These are phyloP conservation scores for Iguana delicatissima DNA, from an alignment of 2,797 vertebrate genomes.

Conservation along the genomic window DNA sequence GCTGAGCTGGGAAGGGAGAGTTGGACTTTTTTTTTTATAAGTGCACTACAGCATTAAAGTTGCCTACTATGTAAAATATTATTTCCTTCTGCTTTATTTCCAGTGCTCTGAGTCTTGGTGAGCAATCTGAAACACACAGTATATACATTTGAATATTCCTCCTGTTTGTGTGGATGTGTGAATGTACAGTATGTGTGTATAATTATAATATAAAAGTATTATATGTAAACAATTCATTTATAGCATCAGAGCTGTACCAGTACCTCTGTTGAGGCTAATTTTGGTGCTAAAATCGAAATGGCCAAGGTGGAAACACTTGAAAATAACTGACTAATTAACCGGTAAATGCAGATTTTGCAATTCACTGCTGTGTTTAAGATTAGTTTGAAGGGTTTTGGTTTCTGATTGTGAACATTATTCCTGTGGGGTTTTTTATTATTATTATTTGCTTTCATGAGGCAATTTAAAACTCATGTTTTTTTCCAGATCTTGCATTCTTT, in stretches of 20 bases:
- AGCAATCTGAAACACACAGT: conserved; percentile 74
- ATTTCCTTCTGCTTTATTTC: conserved; percentile 81
- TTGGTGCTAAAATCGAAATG: conserved; percentile 83
- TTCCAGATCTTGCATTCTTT: conserved; percentile 80
- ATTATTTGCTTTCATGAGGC: conserved; percentile 82
- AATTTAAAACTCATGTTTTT: conserved; percentile 82
- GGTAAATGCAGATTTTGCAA: conserved; percentile 79
- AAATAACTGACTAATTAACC: conserved; percentile 74
- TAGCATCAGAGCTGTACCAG: conserved; percentile 73
- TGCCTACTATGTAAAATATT: conserved; percentile 83
- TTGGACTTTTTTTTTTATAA: conserved; percentile 82
- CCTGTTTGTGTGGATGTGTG: conserved; percentile 78
- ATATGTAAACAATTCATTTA: conserved; percentile 72
- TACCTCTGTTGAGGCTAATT: conserved; percentile 78
- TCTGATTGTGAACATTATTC: conserved; percentile 83
- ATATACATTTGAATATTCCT: conserved; percentile 76
- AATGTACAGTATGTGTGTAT: conserved; percentile 78
- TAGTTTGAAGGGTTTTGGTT: conserved; percentile 83
- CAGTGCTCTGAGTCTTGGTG: conserved; percentile 77
- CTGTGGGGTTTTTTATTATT: conserved; percentile 70
- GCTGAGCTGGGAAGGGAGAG: conserved; percentile 82
- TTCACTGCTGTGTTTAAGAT: conserved; percentile 81
- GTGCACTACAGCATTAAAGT: conserved; percentile 90
- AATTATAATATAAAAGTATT: conserved; percentile 74
- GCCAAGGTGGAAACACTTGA: conserved; percentile 81